These are phyloP conservation scores for Chanos chanos DNA, from an alignment of 2,797 vertebrate species.

Conservation along the genomic window DNA sequence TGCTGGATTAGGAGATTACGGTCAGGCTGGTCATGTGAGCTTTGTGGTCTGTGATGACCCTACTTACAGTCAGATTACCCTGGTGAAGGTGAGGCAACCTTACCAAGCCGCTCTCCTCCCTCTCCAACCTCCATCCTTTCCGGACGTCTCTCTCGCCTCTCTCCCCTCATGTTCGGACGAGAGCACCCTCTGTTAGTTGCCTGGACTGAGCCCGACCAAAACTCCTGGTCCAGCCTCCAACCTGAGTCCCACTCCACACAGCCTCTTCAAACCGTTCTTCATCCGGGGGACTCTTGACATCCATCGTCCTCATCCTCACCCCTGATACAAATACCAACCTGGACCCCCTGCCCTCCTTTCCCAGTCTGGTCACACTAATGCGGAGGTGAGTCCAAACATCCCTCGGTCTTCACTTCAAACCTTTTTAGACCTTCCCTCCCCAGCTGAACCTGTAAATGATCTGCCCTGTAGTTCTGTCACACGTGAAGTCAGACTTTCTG, in stretches of 20 bases:
- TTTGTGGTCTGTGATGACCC: constrained; percentile 64
- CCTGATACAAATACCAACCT: constrained; percentile 9
- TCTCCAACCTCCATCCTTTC: constrained; percentile 33
- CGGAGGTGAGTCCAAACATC: constrained; percentile 42
- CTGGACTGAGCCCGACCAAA: background rate
- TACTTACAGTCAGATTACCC: constrained; percentile 71
- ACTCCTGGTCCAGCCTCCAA: background rate
- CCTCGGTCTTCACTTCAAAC: too few relatives aligned
- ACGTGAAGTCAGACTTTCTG: too few relatives aligned
- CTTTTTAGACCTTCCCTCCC: too few relatives aligned
- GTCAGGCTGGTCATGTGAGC: constrained; percentile 67
- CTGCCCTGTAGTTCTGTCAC: too few relatives aligned
- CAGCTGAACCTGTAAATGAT: too few relatives aligned
- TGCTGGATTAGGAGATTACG: constrained; percentile 73
- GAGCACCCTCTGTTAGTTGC: background rate
- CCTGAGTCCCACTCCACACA: too few relatives aligned
- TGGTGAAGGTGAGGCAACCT: constrained; percentile 57
- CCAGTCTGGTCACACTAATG: constrained; percentile 11
- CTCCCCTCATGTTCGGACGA: constrained; percentile 13
- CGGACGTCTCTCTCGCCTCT: constrained; percentile 32
- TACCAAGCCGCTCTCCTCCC: constrained; percentile 37
- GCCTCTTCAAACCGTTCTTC: background rate
- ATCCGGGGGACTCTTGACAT: background rate
- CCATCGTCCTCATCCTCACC: constrained; percentile 3
- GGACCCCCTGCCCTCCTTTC: background rate